phyloP scores from a whole-genome alignment of 1,140 invertebrate genomes.

The Hermetia illucens region DNA sequence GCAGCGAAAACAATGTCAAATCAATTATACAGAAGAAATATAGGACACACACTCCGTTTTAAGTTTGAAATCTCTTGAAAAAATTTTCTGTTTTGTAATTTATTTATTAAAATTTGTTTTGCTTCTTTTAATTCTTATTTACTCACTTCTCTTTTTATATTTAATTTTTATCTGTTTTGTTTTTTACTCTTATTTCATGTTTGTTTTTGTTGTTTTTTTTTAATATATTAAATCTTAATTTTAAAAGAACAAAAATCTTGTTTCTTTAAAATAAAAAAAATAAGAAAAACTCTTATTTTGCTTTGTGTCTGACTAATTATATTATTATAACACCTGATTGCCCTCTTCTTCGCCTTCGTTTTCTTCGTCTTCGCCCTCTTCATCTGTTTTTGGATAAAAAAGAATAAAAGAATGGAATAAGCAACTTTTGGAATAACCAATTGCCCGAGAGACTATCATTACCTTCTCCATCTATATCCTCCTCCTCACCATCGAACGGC shows the following conservation, averaged over 20 bases:
- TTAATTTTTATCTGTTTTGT: neutral
- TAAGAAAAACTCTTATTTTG: neutral
- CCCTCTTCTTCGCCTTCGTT: conserved; percentile 21
- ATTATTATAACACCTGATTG: conserved; percentile 1
- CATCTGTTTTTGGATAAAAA: conserved; percentile 13
- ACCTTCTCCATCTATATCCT: conserved; percentile 42
- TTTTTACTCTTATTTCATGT: neutral
- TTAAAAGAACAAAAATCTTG: conserved; percentile 1
- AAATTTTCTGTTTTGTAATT: no score
- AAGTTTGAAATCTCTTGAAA: no score
- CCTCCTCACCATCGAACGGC: conserved; percentile 38
- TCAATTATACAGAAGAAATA: no score
- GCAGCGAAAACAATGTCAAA: no score
- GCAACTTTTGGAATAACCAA: conserved; percentile 1
- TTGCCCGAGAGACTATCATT: no score
- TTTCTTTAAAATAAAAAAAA: neutral
- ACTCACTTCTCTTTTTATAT: neutral
- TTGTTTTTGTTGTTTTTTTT: neutral
- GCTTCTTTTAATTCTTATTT: no score
- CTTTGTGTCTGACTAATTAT: conserved; percentile 1
- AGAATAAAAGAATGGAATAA: conserved; percentile 1
- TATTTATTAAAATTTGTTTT: no score
- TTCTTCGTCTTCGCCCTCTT: conserved; percentile 28
- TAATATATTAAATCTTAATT: conserved; percentile 1
- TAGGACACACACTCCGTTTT: no score